Evolutionary conservation across 1,140 invertebrate genomes (phyloP).

Genomic region (Drosophila sturtevanti): DNA sequence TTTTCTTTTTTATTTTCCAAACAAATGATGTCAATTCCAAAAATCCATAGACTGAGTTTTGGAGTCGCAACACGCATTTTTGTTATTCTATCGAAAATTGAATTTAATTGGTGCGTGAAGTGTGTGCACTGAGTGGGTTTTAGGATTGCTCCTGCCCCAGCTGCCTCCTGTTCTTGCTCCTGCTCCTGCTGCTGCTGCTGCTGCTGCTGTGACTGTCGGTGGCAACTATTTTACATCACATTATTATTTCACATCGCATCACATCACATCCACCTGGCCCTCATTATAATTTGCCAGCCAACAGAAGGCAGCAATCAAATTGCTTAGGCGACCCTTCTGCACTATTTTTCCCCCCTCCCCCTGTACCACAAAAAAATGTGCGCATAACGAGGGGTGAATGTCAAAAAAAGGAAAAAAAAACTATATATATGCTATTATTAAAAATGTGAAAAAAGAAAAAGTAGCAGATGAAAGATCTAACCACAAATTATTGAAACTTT

Average conservation of each 20-base stretch:
- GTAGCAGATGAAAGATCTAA: not conserved
- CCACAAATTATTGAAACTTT: not conserved
- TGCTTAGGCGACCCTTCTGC: conserved; percentile 19
- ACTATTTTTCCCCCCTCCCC: not conserved
- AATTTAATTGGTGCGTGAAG: conserved; percentile 78
- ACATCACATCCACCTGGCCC: conserved; percentile 21
- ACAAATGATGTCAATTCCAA: conserved; percentile 77
- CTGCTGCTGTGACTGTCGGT: not conserved
- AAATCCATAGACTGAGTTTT: conserved; percentile 23
- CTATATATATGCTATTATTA: not conserved
- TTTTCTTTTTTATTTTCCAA: conserved; percentile 58
- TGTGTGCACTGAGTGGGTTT: conserved; percentile 59
- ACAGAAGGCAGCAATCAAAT: conserved; percentile 50
- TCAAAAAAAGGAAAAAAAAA: not conserved
- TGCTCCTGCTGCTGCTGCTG: not conserved
- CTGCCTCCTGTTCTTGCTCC: conserved; percentile 39
- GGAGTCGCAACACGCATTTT: conserved; percentile 35
- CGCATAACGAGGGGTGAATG: conserved; percentile 9
- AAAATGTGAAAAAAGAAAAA: not conserved
- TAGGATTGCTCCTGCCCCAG: conserved; percentile 38
- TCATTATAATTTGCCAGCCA: conserved; percentile 66
- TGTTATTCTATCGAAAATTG: conserved; percentile 65
- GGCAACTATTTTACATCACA: not conserved
- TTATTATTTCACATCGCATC: not conserved
- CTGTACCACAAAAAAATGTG: not conserved